Base-by-base conservation (phyloP, 2,113 vertebrate species). In the Lagenorhynchus albirostris region DNA sequence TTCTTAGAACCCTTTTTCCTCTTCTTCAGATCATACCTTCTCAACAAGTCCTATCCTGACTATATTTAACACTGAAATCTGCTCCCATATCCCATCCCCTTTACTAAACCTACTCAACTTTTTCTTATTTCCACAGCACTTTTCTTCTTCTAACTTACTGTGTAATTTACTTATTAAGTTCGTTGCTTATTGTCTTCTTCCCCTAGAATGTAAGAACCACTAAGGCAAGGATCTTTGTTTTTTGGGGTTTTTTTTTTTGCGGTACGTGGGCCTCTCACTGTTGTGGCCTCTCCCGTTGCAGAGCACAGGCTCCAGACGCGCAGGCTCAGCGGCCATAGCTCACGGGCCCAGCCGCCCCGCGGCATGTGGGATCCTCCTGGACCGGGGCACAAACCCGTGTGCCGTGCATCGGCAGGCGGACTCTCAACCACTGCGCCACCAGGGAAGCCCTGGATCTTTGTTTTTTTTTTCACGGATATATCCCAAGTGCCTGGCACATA, bases 151-250 rank as follows among this genome's bases (percentile, higher is more conserved):
- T 80, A 29, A 94, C 26, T 90, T 74, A 62, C 13, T 83, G 14
- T 94, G 65, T 91, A 82, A 73, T 82, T 70, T 97, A 76, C 25
- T 76, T 97, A 63, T 8, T 73, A 85, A 94, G 47, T 89, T 50
- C 88, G 2, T 58, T 89, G 25, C 74, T 91, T 58, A 67, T 63
- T 93, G 5, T 67, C 25, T 65, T 94, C 41, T 73, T 96, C 50
- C 63, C 17, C 26, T 84, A 47, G 70, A 79, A 89, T 71, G 13
- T 86, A 70, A 88, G n/a, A 55, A 92, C 10, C 14, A 25, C 73
- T 70, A 92, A 88, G 53, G 50, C 36, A 84, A 80, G 17, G 62
- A 47, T 70, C 41, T 79, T 87, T 70, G 1, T 2, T n/a, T 65
- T 65, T 82, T n/a, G 44, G 44, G 44, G 0, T 8, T 10, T 44